Percentiles rank a stretch among this genome's conserved stretches.
These are phyloP conservation scores for Sinodicranocentrus sp. DNA, from an alignment of 2,888 invertebrate species.

Conservation along the genomic window DNA sequence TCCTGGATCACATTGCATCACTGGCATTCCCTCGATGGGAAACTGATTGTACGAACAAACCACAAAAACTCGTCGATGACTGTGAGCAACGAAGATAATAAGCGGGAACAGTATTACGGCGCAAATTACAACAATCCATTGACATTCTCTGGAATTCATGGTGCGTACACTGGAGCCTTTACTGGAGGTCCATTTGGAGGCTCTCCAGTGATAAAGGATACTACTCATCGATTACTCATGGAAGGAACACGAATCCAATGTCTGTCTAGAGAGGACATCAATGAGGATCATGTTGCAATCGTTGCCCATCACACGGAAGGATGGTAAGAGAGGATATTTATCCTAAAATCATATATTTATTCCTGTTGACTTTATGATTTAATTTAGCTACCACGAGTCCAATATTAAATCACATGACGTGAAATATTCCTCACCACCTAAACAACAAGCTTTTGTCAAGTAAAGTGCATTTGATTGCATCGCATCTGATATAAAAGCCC, in stretches of 20 bases:
- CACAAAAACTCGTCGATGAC: constrained; percentile 86
- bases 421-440: too few relatives aligned
- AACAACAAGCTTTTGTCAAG: neutral
- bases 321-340: constrained; percentile 83
- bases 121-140: constrained; percentile 15
- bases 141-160: constrained; percentile 46
- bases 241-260: constrained; percentile 74
- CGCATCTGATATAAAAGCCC: neutral
- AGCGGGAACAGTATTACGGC: constrained; percentile 71
- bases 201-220: constrained; percentile 29
- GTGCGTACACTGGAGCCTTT: constrained; percentile 55
- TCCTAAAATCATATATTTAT: too few relatives aligned
- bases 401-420: too few relatives aligned
- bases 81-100: constrained; percentile 79
- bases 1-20: constrained; percentile 88
- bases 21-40: constrained; percentile 88
- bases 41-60: constrained; percentile 84
- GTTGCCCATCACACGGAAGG: constrained; percentile 88
- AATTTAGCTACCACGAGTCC: neutral
- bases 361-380: neutral
- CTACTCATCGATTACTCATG: constrained; percentile 64
- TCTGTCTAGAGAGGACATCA: constrained; percentile 71
- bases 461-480: constrained; percentile 24
- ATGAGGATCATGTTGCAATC: constrained; percentile 78
- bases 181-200: constrained; percentile 56